These are phyloP conservation scores for Rissa tridactyla DNA, from an alignment of 2,113 vertebrate species.

Conservation along the genomic window DNA sequence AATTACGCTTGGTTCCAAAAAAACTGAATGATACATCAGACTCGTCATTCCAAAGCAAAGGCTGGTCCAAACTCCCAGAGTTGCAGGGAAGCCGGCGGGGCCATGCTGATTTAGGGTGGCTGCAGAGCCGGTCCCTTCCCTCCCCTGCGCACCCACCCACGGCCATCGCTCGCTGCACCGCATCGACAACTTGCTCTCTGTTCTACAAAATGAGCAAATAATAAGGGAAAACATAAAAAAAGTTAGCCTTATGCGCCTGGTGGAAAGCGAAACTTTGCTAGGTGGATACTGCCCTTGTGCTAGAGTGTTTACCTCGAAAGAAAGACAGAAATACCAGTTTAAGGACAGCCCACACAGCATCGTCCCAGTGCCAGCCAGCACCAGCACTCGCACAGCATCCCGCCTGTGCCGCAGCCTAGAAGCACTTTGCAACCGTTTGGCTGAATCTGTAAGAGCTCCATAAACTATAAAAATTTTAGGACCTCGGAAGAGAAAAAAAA, in stretches of 20 bases:
- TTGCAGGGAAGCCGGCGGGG: neutral
- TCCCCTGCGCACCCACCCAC: neutral
- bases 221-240: neutral
- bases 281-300: neutral
- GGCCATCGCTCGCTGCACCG: fast-evolving
- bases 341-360: neutral
- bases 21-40: neutral
- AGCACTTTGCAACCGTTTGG: neutral
- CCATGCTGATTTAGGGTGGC: neutral
- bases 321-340: fast-evolving
- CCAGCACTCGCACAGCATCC: neutral
- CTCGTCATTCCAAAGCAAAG: neutral
- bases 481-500: neutral
- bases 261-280: neutral
- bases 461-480: neutral
- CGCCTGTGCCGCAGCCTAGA: neutral
- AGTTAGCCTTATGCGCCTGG: neutral
- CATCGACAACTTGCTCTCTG: fast-evolving
- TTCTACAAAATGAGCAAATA: neutral
- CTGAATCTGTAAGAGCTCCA: neutral
- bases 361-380: neutral
- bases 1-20: neutral
- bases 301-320: neutral
- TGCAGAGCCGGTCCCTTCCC: neutral
- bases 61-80: neutral